Evolutionary conservation across 2,113 vertebrate genomes (phyloP), one percentile per base, ranked within the genome.

Genomic region (Ciconia stormi): DNA sequence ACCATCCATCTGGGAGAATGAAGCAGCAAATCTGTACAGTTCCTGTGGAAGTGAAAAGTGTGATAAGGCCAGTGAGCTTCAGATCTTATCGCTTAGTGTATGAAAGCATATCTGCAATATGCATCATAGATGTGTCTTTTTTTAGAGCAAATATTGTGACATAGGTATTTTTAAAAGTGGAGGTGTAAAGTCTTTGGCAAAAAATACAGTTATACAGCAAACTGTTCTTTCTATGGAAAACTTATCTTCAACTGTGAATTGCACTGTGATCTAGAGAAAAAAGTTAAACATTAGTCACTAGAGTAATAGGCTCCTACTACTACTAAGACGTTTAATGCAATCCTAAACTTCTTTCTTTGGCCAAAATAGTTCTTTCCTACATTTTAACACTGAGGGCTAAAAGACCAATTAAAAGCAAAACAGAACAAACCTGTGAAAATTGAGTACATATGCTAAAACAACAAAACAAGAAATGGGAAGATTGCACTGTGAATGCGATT

Each of bases 71-170:
- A 58, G 6, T 26, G 55, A 89, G 25, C 40, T 85, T 67, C 34
- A 89, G 61, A 36, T 55, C 25, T 86, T 53, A 42, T 2, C 1
- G 2, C 29, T 89, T 79, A 30, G 17, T 34, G 26, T 53, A 15
- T n/a, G 17, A 58, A 44, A 89, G 3, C 27, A 26, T 44, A 56
- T 46, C 12, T 89, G 25, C 7, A 91, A 18, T 42, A 44, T 19
- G 2, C 34, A 34, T 36, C 17, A 66, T 7, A 16, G 22, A 44
- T 42, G 10, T 20, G 2, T 0, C 0, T 5, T 38, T 61, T 56
- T 71, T 67, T 16, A 65, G 3, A 84, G 49, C 7, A 82, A 78
- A 58, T 66, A 38, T 16, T 47, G 14, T 47, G 29, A 55, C 4
- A 27, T 1, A 67, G 10, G 2, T 34, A 34, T 67, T 79, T 93